Evolutionary conservation across 2,888 invertebrate genomes (phyloP).

Genomic region (Chaitophorus viminalis): DNA sequence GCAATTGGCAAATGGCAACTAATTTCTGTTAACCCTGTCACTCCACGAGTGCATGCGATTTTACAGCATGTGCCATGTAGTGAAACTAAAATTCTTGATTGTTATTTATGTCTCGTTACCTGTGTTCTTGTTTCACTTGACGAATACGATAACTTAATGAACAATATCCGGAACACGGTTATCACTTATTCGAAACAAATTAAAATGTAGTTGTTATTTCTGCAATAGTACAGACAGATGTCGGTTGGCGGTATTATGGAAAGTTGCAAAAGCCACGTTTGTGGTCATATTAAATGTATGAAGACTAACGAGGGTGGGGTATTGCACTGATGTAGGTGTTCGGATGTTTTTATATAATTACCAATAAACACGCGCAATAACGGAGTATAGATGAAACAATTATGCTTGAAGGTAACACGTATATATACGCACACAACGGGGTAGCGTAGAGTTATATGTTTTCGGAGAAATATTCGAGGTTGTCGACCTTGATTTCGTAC

Average conservation of each 20-base stretch:
- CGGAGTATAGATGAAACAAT: background rate
- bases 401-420: background rate
- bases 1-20: too few relatives aligned
- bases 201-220: too few relatives aligned
- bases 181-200: too few relatives aligned
- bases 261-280: background rate
- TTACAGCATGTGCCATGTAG: too few relatives aligned
- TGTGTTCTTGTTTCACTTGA: too few relatives aligned
- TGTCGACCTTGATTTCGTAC: background rate
- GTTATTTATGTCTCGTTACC: too few relatives aligned
- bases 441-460: background rate
- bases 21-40: too few relatives aligned
- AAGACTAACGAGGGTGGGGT: background rate
- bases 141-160: too few relatives aligned
- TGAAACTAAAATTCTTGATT: too few relatives aligned
- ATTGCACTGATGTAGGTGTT: background rate
- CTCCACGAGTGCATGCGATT: too few relatives aligned
- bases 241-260: background rate
- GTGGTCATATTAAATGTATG: background rate
- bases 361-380: constrained; percentile 22
- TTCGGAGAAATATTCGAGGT: constrained; percentile 5
- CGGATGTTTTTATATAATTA: background rate
- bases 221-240: too few relatives aligned
- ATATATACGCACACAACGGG: background rate
- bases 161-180: too few relatives aligned